These are phyloP conservation scores for Ridgeia piscesae DNA, from an alignment of 1,140 invertebrate genomes.

Conservation along the genomic window DNA sequence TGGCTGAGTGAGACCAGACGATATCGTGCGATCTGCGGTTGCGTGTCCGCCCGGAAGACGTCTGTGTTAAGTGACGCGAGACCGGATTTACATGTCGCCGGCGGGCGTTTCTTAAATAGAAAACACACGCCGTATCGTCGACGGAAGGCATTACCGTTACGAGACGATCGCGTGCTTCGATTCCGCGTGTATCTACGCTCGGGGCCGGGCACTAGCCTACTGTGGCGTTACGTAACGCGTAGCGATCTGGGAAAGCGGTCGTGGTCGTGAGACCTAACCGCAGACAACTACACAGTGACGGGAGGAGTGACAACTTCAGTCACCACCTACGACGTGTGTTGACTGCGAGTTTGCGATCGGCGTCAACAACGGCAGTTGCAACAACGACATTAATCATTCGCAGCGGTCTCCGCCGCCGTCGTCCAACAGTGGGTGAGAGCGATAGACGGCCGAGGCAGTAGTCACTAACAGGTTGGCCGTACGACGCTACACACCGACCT, in stretches of 20 bases:
- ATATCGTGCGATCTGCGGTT: neutral
- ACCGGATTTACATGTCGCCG: neutral
- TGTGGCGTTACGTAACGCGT: neutral
- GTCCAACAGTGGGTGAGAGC: neutral
- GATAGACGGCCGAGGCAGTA: neutral
- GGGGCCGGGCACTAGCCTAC: neutral
- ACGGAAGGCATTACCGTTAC: neutral
- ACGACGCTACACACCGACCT: neutral
- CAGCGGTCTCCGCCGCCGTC: neutral
- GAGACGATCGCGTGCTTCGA: neutral
- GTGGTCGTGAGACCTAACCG: neutral
- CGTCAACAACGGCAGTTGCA: neutral
- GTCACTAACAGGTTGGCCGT: neutral
- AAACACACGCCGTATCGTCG: neutral
- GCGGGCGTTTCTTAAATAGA: neutral
- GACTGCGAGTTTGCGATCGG: neutral
- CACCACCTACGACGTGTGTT: neutral
- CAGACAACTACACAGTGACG: neutral
- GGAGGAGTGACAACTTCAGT: neutral
- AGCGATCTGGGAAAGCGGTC: neutral
- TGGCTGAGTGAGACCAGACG: neutral
- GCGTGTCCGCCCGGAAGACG: neutral
- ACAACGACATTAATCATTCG: neutral
- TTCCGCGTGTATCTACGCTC: neutral
- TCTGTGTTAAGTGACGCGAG: neutral